A percentile compares a stretch with the other conserved stretches of the same genome.
Conservation (phyloP, 2,888 invertebrate species). For the Azorinus chamasolen region DNA sequence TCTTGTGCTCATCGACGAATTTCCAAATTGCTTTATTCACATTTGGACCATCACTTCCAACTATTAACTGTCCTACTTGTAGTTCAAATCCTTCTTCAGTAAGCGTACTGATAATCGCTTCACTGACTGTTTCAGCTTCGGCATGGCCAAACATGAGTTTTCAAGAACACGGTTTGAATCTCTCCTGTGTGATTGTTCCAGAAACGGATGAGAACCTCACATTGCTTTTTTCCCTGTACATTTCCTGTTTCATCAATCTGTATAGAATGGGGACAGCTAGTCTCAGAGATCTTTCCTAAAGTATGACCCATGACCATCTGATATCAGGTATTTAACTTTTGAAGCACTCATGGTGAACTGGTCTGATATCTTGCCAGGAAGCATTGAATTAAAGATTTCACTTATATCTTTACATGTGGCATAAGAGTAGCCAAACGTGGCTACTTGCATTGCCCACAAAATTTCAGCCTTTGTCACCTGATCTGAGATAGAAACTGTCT, state of each 20-base stretch:
- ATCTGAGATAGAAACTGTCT: no score
- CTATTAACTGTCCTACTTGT: no score
- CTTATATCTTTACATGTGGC: neutral
- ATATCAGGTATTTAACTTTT: conserved; percentile 23
- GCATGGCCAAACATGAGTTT: conserved; percentile 18
- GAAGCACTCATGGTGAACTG: conserved; percentile 23
- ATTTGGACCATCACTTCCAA: conserved; percentile 9
- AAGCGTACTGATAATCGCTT: conserved; percentile 1
- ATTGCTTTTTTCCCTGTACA: conserved; percentile 1
- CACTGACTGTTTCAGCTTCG: neutral
- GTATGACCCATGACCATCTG: conserved; percentile 8
- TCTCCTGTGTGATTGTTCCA: conserved; percentile 5
- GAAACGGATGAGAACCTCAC: conserved; percentile 5
- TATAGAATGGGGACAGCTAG: neutral
- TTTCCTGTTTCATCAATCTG: conserved; percentile 17
- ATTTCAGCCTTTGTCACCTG: no score
- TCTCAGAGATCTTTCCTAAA: conserved; percentile 1
- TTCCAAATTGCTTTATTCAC: conserved; percentile 23
- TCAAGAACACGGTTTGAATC: neutral
- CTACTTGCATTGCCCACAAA: neutral
- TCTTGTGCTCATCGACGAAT: neutral
- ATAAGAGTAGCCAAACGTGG: neutral
- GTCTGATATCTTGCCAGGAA: conserved; percentile 24
- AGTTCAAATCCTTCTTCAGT: neutral
- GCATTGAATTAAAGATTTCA: conserved; percentile 11